phyloP scores from a whole-genome alignment of 2,113 vertebrate species.

The Chauna torquata region DNA sequence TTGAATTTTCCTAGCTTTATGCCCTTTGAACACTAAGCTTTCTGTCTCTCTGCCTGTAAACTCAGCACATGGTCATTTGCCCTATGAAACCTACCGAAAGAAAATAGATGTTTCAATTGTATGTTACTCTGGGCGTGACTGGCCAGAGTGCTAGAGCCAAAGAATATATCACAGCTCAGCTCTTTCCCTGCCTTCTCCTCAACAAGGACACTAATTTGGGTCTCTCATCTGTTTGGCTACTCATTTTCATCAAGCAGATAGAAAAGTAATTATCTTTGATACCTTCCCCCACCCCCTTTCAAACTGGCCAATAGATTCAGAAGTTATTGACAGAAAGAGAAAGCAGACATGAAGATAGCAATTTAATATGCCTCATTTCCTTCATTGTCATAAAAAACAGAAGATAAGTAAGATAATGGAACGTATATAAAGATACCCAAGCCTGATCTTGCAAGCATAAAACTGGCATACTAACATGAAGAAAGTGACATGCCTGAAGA shows the following conservation, averaged over 20 bases:
- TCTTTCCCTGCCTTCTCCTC: not conserved
- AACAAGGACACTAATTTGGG: not conserved
- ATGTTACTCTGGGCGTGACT: not conserved
- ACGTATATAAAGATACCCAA: not conserved
- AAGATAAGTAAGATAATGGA: not conserved
- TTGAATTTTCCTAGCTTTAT: not conserved
- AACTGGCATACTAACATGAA: not conserved
- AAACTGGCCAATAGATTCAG: not conserved
- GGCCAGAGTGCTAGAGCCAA: not conserved
- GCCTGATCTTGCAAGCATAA: not conserved
- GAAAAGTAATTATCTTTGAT: not conserved
- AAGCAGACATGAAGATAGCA: not conserved
- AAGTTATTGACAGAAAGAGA: not conserved
- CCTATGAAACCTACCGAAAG: not conserved
- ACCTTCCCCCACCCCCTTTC: not conserved
- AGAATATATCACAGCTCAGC: not conserved
- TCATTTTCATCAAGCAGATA: not conserved
- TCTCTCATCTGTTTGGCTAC: not conserved
- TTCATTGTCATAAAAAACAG: not conserved
- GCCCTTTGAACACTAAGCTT: not conserved
- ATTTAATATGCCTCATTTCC: not conserved
- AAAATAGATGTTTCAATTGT: not conserved
- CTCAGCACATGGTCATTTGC: not conserved
- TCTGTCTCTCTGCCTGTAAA: not conserved
- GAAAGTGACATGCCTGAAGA: not conserved